These are phyloP conservation scores for Ptilonorhynchus violaceus DNA, from an alignment of 2,113 vertebrate species.

Conservation along the genomic window DNA sequence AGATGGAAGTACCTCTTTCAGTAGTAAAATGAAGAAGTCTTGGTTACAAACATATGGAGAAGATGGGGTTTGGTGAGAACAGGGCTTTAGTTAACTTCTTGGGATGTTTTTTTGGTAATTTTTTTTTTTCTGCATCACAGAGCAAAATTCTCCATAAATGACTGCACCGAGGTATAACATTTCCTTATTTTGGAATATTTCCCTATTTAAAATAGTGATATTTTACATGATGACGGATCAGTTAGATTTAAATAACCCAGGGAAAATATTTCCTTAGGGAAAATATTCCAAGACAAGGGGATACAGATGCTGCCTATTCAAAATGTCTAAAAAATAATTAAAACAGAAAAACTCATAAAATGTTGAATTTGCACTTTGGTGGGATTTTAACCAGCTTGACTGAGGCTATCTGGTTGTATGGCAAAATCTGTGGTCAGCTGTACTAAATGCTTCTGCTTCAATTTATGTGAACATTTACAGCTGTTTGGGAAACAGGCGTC, in stretches of 20 bases:
- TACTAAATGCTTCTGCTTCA: neutral
- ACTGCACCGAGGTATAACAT: neutral
- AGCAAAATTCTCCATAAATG: neutral
- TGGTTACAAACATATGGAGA: neutral
- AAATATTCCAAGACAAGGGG: neutral
- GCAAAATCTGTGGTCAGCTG: neutral
- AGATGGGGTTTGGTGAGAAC: neutral
- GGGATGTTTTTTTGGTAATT: fast-evolving
- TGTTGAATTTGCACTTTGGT: neutral
- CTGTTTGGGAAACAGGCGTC: neutral
- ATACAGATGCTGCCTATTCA: neutral
- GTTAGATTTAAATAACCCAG: neutral
- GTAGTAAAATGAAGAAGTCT: neutral
- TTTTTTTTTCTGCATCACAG: neutral
- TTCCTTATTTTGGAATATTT: neutral
- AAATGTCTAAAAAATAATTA: neutral
- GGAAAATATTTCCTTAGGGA: neutral
- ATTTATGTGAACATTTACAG: neutral
- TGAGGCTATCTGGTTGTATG: neutral
- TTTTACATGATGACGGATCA: neutral
- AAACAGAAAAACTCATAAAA: neutral
- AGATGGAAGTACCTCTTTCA: neutral
- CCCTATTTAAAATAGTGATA: neutral
- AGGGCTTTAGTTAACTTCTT: neutral
- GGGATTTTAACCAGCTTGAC: neutral